phyloP scores from a whole-genome alignment of 2,888 invertebrate species.

The Eristalis pertinax region DNA sequence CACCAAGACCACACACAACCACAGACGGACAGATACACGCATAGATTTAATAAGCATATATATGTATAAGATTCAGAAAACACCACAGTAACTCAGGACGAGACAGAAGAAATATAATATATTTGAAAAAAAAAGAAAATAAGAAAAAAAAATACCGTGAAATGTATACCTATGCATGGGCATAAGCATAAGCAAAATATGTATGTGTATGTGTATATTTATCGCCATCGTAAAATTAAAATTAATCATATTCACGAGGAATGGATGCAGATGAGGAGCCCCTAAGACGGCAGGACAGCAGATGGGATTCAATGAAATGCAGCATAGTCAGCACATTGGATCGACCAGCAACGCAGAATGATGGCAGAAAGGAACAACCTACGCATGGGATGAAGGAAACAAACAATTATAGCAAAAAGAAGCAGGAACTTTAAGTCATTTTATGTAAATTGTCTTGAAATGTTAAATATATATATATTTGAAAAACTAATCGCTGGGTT shows the following conservation, averaged over 20 bases:
- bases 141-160: too few species aligned
- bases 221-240: background rate
- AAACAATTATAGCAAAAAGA: background rate
- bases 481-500: too few species aligned
- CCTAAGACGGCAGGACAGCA: background rate
- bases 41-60: background rate
- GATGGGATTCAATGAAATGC: background rate
- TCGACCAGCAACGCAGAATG: too few species aligned
- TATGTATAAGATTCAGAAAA: background rate
- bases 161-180: background rate
- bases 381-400: background rate
- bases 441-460: constrained; percentile 61
- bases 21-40: background rate
- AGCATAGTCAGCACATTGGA: too few species aligned
- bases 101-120: background rate
- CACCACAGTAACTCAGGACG: constrained; percentile 31
- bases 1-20: too few species aligned
- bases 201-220: background rate
- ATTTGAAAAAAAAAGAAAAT: background rate
- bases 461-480: constrained; percentile 47
- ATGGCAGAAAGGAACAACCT: too few species aligned
- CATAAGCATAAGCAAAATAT: background rate
- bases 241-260: background rate
- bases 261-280: background rate
- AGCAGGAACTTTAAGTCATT: constrained; percentile 32